These are phyloP conservation scores for Drosophila kikkawai DNA, from an alignment of 1,140 invertebrate genomes.

Conservation along the genomic window DNA sequence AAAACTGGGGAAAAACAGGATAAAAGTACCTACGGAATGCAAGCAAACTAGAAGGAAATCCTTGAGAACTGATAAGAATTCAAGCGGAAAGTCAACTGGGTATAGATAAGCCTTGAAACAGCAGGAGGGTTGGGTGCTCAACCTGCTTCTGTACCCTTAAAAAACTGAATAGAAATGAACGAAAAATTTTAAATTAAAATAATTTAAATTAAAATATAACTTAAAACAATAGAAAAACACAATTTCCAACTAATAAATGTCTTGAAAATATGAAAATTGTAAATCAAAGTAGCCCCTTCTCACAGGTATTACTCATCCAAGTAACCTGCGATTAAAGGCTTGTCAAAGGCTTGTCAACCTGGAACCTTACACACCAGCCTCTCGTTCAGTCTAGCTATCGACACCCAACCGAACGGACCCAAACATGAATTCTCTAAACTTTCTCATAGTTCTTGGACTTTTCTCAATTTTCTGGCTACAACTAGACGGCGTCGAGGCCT, in stretches of 20 bases:
- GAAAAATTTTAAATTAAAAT: background rate
- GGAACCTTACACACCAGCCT: background rate
- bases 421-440: constrained; percentile 7
- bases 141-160: background rate
- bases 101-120: background rate
- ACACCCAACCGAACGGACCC: background rate
- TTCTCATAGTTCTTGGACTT: background rate
- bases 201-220: too few relatives aligned
- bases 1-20: constrained; percentile 9
- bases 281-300: background rate
- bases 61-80: background rate
- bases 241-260: background rate
- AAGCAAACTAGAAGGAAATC: constrained; percentile 7
- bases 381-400: background rate
- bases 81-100: background rate
- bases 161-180: background rate
- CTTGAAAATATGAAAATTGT: background rate
- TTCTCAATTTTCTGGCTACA: background rate
- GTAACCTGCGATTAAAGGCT: too few relatives aligned
- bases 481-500: background rate
- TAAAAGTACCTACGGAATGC: constrained; percentile 6
- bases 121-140: background rate
- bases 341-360: background rate
- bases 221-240: background rate
- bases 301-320: too few relatives aligned